Evolutionary conservation across 2,888 invertebrate genomes (phyloP).

Genomic region (Meandrusa payeni): DNA sequence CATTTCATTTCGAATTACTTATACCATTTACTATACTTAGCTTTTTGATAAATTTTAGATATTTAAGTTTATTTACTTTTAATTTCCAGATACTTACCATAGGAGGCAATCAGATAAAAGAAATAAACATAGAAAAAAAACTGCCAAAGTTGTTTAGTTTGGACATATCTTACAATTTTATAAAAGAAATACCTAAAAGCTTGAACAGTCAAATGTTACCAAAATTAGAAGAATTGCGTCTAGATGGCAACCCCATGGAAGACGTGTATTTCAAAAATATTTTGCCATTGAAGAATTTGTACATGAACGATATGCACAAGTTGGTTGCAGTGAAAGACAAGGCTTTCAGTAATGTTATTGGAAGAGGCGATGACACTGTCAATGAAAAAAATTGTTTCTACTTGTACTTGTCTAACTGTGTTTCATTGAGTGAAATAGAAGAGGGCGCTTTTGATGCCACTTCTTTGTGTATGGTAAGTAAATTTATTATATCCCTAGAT

Average conservation of each 20-base stretch:
- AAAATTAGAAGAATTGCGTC: conserved; percentile 64
- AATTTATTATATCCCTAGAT: too few relatives aligned
- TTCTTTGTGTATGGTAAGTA: conserved; percentile 76
- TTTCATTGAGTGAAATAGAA: conserved; percentile 55
- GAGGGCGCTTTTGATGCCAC: conserved; percentile 73
- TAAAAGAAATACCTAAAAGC: conserved; percentile 65
- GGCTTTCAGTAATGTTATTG: conserved; percentile 71
- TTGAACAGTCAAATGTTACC: conserved; percentile 67
- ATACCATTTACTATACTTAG: too few relatives aligned
- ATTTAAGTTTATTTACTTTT: conserved; percentile 1
- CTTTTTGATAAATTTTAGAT: background rate
- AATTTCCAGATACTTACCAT: conserved; percentile 68
- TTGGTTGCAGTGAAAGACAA: conserved; percentile 59
- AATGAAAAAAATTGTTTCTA: conserved; percentile 61
- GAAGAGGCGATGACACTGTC: conserved; percentile 47
- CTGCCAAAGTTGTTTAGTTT: conserved; percentile 64
- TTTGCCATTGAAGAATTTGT: conserved; percentile 62
- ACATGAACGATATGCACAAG: conserved; percentile 60
- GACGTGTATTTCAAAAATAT: conserved; percentile 70
- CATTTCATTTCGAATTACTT: too few relatives aligned
- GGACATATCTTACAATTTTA: conserved; percentile 75
- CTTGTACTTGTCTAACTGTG: conserved; percentile 70
- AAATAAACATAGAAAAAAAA: conserved; percentile 62
- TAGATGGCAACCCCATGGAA: conserved; percentile 77
- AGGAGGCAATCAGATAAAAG: conserved; percentile 68